Percentiles rank a stretch among this genome's conserved stretches.
phyloP scores from a whole-genome alignment of 2,888 invertebrate genomes.

The Bombylius major region DNA sequence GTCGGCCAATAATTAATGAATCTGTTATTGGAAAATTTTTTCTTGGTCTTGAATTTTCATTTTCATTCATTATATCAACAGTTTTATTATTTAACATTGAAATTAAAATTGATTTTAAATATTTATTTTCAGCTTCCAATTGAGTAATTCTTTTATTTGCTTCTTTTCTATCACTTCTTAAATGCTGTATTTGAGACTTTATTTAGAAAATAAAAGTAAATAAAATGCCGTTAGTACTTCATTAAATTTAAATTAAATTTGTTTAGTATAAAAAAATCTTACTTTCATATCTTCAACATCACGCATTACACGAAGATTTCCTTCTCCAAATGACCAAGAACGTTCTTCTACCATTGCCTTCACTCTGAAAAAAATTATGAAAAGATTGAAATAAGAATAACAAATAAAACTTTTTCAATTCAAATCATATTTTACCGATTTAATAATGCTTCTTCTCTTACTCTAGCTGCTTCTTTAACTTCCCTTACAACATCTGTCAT shows the following conservation, averaged over 20 bases:
- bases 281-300: slow-evolving; percentile 37
- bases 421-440: slow-evolving; percentile 24
- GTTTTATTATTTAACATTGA: slow-evolving; percentile 27
- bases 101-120: slow-evolving; percentile 31
- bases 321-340: slow-evolving; percentile 35
- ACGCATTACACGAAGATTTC: slow-evolving; percentile 31
- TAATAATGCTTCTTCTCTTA: slow-evolving; percentile 57
- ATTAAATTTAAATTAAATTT: neutral
- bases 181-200: slow-evolving; percentile 53
- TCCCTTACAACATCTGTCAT: slow-evolving; percentile 59
- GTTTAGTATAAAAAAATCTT: neutral
- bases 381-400: neutral
- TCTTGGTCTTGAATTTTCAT: slow-evolving; percentile 17
- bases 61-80: slow-evolving; percentile 30
- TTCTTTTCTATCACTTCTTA: slow-evolving; percentile 50
- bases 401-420: neutral
- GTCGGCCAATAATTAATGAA: neutral
- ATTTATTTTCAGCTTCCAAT: slow-evolving; percentile 54
- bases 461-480: slow-evolving; percentile 57
- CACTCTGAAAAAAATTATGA: slow-evolving; percentile 21
- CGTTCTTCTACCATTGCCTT: slow-evolving; percentile 36
- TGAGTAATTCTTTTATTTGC: slow-evolving; percentile 53
- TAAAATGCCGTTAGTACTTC: neutral
- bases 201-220: slow-evolving; percentile 21
- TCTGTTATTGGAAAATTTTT: neutral